Percentiles rank a stretch among this genome's conserved stretches.
Evolutionary conservation across 1,140 invertebrate genomes (phyloP).

Genomic region (Drosophila eugracilis): DNA sequence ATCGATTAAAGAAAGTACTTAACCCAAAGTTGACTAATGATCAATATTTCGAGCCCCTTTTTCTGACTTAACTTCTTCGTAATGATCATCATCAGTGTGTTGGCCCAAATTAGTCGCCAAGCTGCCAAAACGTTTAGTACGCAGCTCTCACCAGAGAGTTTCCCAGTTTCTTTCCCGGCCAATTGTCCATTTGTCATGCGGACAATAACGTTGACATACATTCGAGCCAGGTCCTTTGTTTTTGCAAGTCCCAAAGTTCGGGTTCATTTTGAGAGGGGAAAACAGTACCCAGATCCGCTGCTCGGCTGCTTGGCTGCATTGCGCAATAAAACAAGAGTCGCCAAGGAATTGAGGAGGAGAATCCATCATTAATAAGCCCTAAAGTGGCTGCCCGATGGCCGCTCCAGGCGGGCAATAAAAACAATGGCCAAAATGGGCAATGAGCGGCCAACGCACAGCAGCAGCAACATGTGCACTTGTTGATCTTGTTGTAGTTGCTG

Average conservation of each 20-base stretch:
- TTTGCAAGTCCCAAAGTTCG: constrained; percentile 10
- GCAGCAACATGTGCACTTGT: constrained; percentile 60
- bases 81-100: constrained; percentile 23
- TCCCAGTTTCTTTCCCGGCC: constrained; percentile 16
- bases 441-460: constrained; percentile 51
- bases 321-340: constrained; percentile 73
- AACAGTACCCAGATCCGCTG: constrained; percentile 6
- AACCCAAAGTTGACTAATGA: neutral
- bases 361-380: constrained; percentile 84
- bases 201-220: constrained; percentile 73
- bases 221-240: constrained; percentile 61
- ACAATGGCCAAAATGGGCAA: constrained; percentile 78
- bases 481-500: constrained; percentile 43
- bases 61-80: neutral
- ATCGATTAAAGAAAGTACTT: neutral
- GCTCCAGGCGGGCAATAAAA: constrained; percentile 78
- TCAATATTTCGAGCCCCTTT: neutral
- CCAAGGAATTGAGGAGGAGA: constrained; percentile 74
- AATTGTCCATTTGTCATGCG: constrained; percentile 80
- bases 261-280: constrained; percentile 5
- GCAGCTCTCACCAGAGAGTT: constrained; percentile 52
- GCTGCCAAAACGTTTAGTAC: constrained; percentile 81
- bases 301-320: constrained; percentile 37
- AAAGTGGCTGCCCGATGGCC: constrained; percentile 71
- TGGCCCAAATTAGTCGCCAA: constrained; percentile 76